A percentile compares a stretch with the other conserved stretches of the same genome.
phyloP scores from a whole-genome alignment of 1,140 invertebrate species.

The Potamilus streckersoni region DNA sequence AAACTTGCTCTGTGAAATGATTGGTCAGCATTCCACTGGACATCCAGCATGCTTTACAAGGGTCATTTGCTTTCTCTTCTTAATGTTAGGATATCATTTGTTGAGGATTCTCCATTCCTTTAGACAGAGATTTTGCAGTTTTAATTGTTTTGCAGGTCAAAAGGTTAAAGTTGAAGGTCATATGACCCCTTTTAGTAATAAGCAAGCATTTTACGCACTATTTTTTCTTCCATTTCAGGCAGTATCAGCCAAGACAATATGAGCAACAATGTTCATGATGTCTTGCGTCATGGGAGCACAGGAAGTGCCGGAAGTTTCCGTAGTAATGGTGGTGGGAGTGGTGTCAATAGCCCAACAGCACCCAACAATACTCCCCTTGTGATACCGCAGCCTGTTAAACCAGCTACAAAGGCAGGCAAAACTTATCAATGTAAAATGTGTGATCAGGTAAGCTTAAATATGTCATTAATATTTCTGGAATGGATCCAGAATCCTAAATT shows the following conservation, averaged over 20 bases:
- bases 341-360: constrained; percentile 45
- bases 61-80: no score
- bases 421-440: constrained; percentile 98
- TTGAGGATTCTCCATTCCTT: no score
- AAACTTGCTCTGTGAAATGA: no score
- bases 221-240: constrained; percentile 14
- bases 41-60: no score
- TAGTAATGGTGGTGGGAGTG: constrained; percentile 24
- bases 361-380: constrained; percentile 73
- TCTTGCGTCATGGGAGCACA: constrained; percentile 42
- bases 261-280: constrained; percentile 29
- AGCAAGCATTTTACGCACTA: no score
- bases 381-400: constrained; percentile 91
- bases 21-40: no score
- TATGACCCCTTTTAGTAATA: no score
- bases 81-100: no score
- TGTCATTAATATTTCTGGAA: constrained; percentile 9
- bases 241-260: constrained; percentile 28
- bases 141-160: no score
- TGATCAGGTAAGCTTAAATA: constrained; percentile 85
- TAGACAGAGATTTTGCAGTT: no score
- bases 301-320: constrained; percentile 44
- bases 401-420: constrained; percentile 59
- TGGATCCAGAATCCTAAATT: not conserved
- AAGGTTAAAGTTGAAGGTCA: no score